Evolutionary conservation across 2,797 vertebrate genomes (phyloP), one percentile per base, ranked within the genome.

Genomic region (Lycodopsis pacificus): DNA sequence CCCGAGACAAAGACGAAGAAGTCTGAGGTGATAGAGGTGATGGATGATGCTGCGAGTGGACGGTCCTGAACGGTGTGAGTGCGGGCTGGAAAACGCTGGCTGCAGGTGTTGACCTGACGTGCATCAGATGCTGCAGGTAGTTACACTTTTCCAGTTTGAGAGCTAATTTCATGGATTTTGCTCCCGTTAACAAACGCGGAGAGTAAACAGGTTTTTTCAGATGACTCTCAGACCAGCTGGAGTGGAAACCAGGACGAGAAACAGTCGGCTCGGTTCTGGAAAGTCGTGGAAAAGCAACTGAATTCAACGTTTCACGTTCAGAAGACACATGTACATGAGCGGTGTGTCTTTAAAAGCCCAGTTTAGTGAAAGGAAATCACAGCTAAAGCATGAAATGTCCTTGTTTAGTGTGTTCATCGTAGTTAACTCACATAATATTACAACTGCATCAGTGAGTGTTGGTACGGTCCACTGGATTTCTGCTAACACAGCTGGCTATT

Each of bases 401-500:
- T 66, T 32, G 7, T 48, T 53, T 1, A 1, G 54, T 25, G 44
- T 69, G 66, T 40, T 86, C 65, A 62, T 73, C 77, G 63, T 63
- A 81, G 80, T 88, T 81, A 65, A 71, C 78, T 86, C 79, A 20
- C 65, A 70, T 86, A 80, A 88, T 83, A 74, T 85, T 88, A 76
- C 81, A 65, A 82, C 82, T 88, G 88, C 84, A 80, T 91, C 89
- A 87, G 82, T 91, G 89, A 86, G 63, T 80, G 86, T 76, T 65
- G 46, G 57, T 73, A 61, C 71, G 87, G 61, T 88, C 84, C 81
- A 83, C 20, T 48, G 86, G 82, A 7, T 73, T 86, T 81, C 80
- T 85, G 86, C 86, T 80, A 84, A 85, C 88, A 92, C 92, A 93
- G 91, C 92, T 93, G 89, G 86, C 88, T 91, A 93, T 93, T 93